Evolutionary conservation across 1,140 invertebrate genomes (phyloP).

Genomic region (Habropoda laboriosa): DNA sequence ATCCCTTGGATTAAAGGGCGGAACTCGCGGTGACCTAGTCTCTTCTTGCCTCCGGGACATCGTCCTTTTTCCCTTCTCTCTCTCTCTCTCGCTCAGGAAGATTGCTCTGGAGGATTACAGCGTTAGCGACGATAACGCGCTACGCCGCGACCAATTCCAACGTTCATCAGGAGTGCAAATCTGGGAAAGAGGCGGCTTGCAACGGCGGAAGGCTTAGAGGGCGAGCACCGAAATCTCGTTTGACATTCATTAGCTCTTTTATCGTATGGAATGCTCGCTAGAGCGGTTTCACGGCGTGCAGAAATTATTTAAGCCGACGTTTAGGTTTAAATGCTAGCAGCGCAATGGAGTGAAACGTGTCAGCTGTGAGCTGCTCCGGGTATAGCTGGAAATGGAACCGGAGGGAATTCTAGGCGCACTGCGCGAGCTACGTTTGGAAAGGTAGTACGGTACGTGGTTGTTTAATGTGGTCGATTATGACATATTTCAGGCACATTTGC

Average conservation of each 20-base stretch:
- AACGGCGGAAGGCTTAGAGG: not conserved
- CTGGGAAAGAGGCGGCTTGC: not conserved
- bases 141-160: not conserved
- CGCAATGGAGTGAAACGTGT: not conserved
- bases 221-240: not conserved
- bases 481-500: not conserved
- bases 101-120: slow-evolving; percentile 22
- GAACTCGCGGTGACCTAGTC: slow-evolving; percentile 38
- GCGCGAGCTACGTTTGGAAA: not conserved
- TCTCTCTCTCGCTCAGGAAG: too few species aligned
- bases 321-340: not conserved
- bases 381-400: too few species aligned
- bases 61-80: slow-evolving; percentile 13
- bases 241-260: slow-evolving; percentile 8
- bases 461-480: not conserved
- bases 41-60: not conserved
- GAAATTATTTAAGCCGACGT: slow-evolving; percentile 7
- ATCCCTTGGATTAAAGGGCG: slow-evolving; percentile 49
- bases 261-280: not conserved
- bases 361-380: not conserved
- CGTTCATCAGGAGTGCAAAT: not conserved
- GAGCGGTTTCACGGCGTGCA: not conserved
- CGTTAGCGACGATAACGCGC: slow-evolving; percentile 10
- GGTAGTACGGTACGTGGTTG: not conserved
- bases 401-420: too few species aligned